Evolutionary conservation across 2,888 invertebrate genomes (phyloP), one percentile per base, ranked within the genome.

Genomic region (Tuta absoluta): DNA sequence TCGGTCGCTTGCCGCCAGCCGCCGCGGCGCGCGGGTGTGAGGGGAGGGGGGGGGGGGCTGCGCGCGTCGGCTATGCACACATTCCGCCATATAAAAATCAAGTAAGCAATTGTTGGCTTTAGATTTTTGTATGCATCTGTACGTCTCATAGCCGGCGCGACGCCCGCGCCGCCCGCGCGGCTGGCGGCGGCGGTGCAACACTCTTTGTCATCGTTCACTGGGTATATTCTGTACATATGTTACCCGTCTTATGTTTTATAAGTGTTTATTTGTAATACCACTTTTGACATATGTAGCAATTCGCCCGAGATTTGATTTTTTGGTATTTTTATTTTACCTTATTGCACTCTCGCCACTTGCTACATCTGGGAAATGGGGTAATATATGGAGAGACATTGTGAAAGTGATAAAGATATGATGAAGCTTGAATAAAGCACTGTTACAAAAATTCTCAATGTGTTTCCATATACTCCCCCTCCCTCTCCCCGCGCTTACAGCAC

Each of bases 321-420:
- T 82, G 84, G 83, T 86, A 84, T 84, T 85, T 51, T 81, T 76
- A 74, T 81, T 84, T 86, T 85, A 86, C 86, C 82, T 85, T 77
- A 81, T 78, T 78, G 87, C 81, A 83, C 89, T 88, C 87, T 82
- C 82, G 89, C 89, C 82, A 91, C 90, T 84, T 92, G 92, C 92
- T 92, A 92, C 92, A 92, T 92, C 80, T 92, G 92, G 91, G 92
- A 92, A 92, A 90, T 91, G 92, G 95, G 95, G 94, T 95, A 94
- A 92, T 85, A 91, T 92, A 93, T 93, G 93, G 93, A 93, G 93
- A 92, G 93, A 93, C 93, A 93, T 93, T 93, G 93, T 93, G 93
- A 93, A 91, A 90, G 86, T 91, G 91, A 91, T 90, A 89, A 90
- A 89, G 88, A 90, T 89, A 89, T 87, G 90, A 90, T 91, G 93